phyloP scores from a whole-genome alignment of 2,888 invertebrate species.

The Eledona agricola region DNA sequence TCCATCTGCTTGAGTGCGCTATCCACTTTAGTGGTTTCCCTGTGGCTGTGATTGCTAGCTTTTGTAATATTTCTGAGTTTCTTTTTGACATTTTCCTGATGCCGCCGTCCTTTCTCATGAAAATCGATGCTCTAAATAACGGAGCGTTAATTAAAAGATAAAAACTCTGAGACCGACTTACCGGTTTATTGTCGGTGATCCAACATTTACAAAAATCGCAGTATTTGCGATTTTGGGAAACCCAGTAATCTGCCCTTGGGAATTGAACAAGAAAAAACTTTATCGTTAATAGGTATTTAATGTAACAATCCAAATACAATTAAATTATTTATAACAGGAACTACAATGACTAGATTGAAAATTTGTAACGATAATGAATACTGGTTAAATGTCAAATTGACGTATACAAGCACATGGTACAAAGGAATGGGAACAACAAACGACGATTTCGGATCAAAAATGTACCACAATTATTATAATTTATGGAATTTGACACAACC shows the following conservation, averaged over 20 bases:
- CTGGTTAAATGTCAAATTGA: too few relatives aligned
- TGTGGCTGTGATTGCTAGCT: conserved; percentile 81
- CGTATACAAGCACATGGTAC: too few relatives aligned
- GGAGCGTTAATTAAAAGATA: not conserved
- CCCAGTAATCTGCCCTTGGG: conserved; percentile 94
- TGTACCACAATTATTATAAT: too few relatives aligned
- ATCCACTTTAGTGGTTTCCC: conserved; percentile 80
- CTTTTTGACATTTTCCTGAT: conserved; percentile 91
- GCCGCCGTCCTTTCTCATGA: conserved; percentile 92
- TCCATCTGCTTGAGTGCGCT: conserved; percentile 88
- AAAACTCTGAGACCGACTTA: conserved; percentile 62
- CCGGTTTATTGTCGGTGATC: conserved; percentile 96
- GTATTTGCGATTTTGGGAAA: conserved; percentile 92
- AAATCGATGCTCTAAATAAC: conserved; percentile 88
- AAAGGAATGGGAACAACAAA: conserved; percentile 30
- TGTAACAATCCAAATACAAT: conserved; percentile 33
- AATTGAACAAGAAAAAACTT: conserved; percentile 10
- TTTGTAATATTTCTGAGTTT: conserved; percentile 85
- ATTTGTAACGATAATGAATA: conserved; percentile 5
- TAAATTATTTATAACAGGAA: conserved; percentile 21
- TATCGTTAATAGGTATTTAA: conserved; percentile 14
- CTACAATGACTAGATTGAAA: conserved; percentile 17
- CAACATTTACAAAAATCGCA: conserved; percentile 99
- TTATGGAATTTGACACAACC: too few relatives aligned
- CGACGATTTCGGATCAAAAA: too few relatives aligned